Conservation (phyloP, 1,140 invertebrate species). For the Heterodera schachtii region DNA sequence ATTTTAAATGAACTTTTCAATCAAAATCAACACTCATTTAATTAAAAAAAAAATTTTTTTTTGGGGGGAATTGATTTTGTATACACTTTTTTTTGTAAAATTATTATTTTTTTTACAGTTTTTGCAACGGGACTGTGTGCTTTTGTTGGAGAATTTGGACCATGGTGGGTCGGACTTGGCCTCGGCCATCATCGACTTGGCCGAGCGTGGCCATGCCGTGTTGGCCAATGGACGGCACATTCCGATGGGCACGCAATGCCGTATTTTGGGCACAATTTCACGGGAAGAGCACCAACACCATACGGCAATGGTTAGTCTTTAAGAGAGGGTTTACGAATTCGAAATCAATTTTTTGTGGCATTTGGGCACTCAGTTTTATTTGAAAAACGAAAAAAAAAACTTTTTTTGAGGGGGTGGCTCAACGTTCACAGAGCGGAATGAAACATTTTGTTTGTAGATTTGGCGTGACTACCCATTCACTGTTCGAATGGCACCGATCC, state of each 20-base stretch:
- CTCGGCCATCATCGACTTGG: slow-evolving; percentile 80
- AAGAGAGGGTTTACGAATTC: no score
- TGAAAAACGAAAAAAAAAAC: no score
- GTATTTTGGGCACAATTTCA: slow-evolving; percentile 43
- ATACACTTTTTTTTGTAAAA: background rate
- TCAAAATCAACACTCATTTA: no score
- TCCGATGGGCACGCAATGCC: slow-evolving; percentile 26
- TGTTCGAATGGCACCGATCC: slow-evolving; percentile 28
- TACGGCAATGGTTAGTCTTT: background rate
- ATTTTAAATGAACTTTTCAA: no score
- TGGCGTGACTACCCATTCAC: slow-evolving; percentile 21
- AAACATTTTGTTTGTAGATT: no score
- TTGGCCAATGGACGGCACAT: slow-evolving; percentile 32
- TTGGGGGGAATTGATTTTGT: no score
- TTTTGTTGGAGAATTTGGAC: slow-evolving; percentile 94
- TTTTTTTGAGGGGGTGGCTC: no score
- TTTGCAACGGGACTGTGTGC: slow-evolving; percentile 83
- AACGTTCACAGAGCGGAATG: no score
- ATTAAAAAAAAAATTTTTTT: no score
- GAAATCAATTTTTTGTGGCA: no score
- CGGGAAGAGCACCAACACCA: background rate
- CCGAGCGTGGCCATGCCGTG: slow-evolving; percentile 73
- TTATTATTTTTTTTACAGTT: slow-evolving; percentile 70
- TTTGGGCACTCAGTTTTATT: no score
- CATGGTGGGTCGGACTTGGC: slow-evolving; percentile 87